Conservation (phyloP, 2,113 vertebrate species). For the Trematomus loennbergii region DNA sequence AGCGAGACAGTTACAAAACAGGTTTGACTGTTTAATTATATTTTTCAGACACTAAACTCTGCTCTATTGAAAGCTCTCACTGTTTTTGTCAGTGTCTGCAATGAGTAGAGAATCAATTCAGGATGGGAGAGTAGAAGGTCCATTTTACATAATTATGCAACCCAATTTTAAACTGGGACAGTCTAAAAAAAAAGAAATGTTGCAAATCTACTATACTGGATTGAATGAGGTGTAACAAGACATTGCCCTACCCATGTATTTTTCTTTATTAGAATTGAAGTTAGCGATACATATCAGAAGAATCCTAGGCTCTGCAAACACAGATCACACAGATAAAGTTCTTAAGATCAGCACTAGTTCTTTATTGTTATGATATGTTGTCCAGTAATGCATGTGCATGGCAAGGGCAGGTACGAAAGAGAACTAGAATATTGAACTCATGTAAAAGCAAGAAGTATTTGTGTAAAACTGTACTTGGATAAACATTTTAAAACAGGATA, state of each 20-base stretch:
- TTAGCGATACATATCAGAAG: not conserved
- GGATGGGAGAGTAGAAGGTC: not conserved
- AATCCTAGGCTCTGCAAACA: not conserved
- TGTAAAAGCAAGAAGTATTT: no score
- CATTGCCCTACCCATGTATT: not conserved
- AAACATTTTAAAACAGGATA: not conserved
- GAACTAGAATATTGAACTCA: no score
- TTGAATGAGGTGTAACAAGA: not conserved
- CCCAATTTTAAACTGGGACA: not conserved
- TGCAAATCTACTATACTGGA: not conserved
- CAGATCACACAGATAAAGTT: no score
- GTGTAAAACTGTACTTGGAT: no score
- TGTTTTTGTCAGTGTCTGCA: not conserved
- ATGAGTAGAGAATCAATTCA: conserved; percentile 14
- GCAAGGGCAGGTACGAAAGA: no score
- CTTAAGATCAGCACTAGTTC: no score
- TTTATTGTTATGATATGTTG: no score
- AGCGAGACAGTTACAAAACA: not conserved
- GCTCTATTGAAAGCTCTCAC: conserved; percentile 17
- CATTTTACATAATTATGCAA: conserved; percentile 25
- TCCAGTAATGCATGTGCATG: no score
- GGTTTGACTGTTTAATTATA: no score
- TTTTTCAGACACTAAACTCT: not conserved
- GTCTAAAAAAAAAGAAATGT: conserved; percentile 1
- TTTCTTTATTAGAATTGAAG: no score